Evolutionary conservation across 2,797 vertebrate genomes (phyloP), one percentile per base, ranked within the genome.

Genomic region (Thaleichthys pacificus): DNA sequence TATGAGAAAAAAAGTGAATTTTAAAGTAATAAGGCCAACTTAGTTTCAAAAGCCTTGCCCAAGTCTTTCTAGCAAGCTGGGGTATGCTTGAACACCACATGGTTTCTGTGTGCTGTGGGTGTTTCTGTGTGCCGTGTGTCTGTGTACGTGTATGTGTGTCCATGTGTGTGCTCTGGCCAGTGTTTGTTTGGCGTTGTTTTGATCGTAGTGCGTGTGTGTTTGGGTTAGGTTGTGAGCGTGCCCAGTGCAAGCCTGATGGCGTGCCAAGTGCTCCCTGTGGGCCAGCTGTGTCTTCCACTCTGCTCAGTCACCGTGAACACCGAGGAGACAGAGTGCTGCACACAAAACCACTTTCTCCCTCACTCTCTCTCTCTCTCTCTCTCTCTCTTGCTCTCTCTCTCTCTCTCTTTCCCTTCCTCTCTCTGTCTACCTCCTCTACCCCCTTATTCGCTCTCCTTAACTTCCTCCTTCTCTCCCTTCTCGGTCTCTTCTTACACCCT

Each of bases 251-350:
- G 89, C 87, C 90, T 90, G 89, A 90, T 92, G 87, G 91, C 91
- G 88, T 93, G 91, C 92, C 91, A 93, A 92, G 91, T 92, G 91
- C 80, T 93, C 90, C 90, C 91, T 71, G 73, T 19, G 89, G 91
- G 82, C 81, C 70, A 80, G 83, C 89, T 89, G 89, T 82, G 89
- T 85, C 85, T 90, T 89, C 89, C 88, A 88, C 89, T 92, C 89
- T 91, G 91, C 88, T 91, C 91, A 92, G 88, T 83, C 88, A 91
- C 89, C 89, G 88, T 91, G 88, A 92, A 91, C 86, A 74, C 82
- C n/a, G 86, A 91, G 85, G 76, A 84, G 89, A 91, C 87, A 91
- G 88, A 91, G 84, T 88, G 87, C 89, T 90, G 88, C 88, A 86
- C 85, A 88, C 88, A 85, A 88, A 80, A 84, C 84, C 47, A 56